These are phyloP conservation scores for Lepidonotus clava DNA, from an alignment of 2,888 invertebrate species.

Conservation along the genomic window DNA sequence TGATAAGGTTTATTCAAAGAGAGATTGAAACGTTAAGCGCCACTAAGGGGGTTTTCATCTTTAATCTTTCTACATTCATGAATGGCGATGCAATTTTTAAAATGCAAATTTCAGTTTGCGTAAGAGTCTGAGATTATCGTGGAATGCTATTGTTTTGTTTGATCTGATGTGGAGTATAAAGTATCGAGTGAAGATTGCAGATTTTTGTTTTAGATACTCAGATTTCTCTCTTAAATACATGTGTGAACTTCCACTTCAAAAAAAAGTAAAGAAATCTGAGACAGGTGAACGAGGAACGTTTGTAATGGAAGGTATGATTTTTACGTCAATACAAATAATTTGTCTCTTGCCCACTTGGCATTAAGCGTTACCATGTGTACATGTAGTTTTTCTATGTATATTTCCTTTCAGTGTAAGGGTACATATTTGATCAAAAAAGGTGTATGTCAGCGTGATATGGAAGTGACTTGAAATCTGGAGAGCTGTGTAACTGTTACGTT, in stretches of 20 bases:
- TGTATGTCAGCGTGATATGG: not conserved
- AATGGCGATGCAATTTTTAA: not conserved
- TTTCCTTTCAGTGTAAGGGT: not conserved
- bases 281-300: too few relatives aligned
- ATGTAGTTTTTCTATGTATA: not conserved
- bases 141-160: not conserved
- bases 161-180: not conserved
- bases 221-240: too few relatives aligned
- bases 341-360: not conserved
- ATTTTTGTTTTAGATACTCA: too few relatives aligned
- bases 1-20: not conserved
- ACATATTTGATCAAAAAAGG: not conserved
- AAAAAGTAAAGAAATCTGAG: too few relatives aligned
- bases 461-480: not conserved
- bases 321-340: too few relatives aligned
- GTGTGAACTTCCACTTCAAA: too few relatives aligned
- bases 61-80: not conserved
- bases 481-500: not conserved
- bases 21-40: not conserved
- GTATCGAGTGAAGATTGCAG: too few relatives aligned
- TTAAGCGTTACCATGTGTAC: not conserved
- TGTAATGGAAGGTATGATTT: too few relatives aligned
- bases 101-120: not conserved
- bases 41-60: not conserved
- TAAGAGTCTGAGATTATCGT: slow-evolving; percentile 5